A percentile compares a stretch with the other conserved stretches of the same genome.
phyloP scores from a whole-genome alignment of 2,888 invertebrate genomes.

The Mythimna vitellina region DNA sequence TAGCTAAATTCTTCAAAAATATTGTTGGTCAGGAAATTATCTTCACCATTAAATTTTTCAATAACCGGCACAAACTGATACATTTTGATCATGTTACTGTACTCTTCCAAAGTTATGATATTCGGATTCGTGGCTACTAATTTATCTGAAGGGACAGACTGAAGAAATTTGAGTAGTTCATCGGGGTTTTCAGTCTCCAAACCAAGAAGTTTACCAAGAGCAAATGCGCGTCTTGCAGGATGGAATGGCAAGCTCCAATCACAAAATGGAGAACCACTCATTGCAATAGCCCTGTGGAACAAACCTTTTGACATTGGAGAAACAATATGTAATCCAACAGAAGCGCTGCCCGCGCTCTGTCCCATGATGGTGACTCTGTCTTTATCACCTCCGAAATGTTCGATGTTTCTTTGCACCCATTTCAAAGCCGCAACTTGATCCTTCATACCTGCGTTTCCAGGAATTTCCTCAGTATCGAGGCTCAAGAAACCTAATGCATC shows the following conservation, averaged over 20 bases:
- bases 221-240: slow-evolving; percentile 32
- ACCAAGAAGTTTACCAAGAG: slow-evolving; percentile 36
- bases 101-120: slow-evolving; percentile 31
- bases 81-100: slow-evolving; percentile 21
- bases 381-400: slow-evolving; percentile 31
- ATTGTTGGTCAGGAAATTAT: slow-evolving; percentile 26
- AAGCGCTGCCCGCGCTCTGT: slow-evolving; percentile 33
- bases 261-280: slow-evolving; percentile 25
- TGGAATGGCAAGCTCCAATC: slow-evolving; percentile 22
- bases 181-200: slow-evolving; percentile 16
- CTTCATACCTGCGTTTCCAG: slow-evolving; percentile 45
- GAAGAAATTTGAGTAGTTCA: slow-evolving; percentile 32
- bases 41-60: slow-evolving; percentile 22
- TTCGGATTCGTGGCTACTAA: slow-evolving; percentile 23
- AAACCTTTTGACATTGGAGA: slow-evolving; percentile 40
- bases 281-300: slow-evolving; percentile 30
- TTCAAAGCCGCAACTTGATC: slow-evolving; percentile 36
- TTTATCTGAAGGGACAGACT: slow-evolving; percentile 21
- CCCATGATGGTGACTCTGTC: slow-evolving; percentile 37
- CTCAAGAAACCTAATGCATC: slow-evolving; percentile 32
- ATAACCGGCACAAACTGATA: slow-evolving; percentile 38
- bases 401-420: slow-evolving; percentile 40
- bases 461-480: slow-evolving; percentile 21
- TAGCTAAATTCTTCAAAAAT: not conserved
- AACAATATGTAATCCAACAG: slow-evolving; percentile 25